Evolutionary conservation across 2,113 vertebrate species (phyloP), one percentile per base, ranked within the genome.

Genomic region (Chelonoidis abingdonii): DNA sequence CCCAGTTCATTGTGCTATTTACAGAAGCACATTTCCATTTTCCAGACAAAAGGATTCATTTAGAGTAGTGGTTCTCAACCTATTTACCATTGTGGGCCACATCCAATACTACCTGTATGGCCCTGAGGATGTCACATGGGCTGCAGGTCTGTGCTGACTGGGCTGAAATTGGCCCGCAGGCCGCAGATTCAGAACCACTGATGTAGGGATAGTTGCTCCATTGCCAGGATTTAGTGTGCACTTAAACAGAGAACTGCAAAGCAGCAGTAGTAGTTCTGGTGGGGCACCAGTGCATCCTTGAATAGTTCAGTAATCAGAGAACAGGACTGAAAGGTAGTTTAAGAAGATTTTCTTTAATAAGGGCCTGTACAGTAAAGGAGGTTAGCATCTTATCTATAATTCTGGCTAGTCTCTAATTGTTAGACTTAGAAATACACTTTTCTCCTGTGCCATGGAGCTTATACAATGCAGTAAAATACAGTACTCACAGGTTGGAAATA

Each of bases 1-100:
- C 82, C 79, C 25, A 0, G 0, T 59, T 79, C 0, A 25, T 0
- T 12, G 21, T n/a, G 57, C 53, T 14, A 65, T n/a, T 69, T 22
- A 89, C 12, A 72, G 72, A 29, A 84, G 13, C 49, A n/a, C 21
- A 72, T 82, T 69, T 83, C 84, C 75, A 31, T 84, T 53, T 52
- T 69, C 21, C 41, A 83, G 16, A 57, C 52, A 83, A 83, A 47
- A 89, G 80, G 87, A 54, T 80, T 24, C 13, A 38, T 56, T 56
- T 80, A 5, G 6, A 54, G 50, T 21, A 9, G 19, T 54, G 53
- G 21, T 54, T 22, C 53, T 54, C 53, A 54, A 54, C 21, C 21
- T 54, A 54, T 54, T 54, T 54, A 22, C 21, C 53, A 54, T 54
- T 22, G 53, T 22, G 53, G 53, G 53, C 53, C 3, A 3, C 53